Conservation (phyloP, 1,140 invertebrate genomes). For the Eumaeus atala region DNA sequence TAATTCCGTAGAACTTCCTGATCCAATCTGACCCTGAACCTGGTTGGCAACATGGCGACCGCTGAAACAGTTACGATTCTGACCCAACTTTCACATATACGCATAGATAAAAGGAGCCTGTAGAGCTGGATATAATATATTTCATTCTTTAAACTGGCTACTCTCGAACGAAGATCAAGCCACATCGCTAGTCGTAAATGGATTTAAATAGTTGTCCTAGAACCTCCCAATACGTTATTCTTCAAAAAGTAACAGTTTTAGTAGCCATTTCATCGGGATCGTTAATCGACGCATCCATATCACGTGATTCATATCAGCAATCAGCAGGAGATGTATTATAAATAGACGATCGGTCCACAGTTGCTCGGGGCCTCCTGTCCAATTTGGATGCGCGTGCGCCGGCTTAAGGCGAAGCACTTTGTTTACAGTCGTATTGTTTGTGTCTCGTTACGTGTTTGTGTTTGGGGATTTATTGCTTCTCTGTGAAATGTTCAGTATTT, state of each 20-base stretch:
- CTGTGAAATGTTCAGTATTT: background rate
- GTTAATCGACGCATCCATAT: background rate
- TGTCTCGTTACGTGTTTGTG: background rate
- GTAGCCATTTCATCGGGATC: background rate
- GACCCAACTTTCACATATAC: no score
- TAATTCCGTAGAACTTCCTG: no score
- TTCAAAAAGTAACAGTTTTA: conserved; percentile 1
- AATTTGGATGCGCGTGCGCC: background rate
- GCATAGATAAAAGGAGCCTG: no score
- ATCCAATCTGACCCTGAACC: no score
- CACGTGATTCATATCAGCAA: conserved; percentile 10
- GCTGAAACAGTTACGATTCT: no score
- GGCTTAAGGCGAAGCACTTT: background rate
- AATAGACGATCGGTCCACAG: conserved; percentile 3
- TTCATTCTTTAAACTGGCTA: no score
- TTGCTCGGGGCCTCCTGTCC: background rate
- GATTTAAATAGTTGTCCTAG: no score
- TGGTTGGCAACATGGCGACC: no score
- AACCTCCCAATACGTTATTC: background rate
- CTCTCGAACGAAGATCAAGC: no score
- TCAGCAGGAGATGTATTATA: background rate
- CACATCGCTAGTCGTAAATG: no score
- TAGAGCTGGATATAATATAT: no score
- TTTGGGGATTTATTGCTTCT: background rate
- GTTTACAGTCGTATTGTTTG: background rate